Conservation (phyloP, 1,140 invertebrate species). For the Zaprionus taronus region DNA sequence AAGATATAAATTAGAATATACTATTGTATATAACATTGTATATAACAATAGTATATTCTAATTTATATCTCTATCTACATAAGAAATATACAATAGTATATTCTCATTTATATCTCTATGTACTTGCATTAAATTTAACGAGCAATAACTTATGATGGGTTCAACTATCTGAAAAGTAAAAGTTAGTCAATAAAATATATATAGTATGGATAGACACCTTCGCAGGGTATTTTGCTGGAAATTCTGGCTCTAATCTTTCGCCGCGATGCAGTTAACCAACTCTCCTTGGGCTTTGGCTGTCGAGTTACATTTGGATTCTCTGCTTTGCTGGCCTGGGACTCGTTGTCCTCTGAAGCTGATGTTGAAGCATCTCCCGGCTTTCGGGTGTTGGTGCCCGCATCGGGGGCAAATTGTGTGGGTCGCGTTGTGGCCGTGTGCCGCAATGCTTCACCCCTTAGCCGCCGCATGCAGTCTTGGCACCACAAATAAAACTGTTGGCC, state of each 20-base stretch:
- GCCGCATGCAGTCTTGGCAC: conserved; percentile 41
- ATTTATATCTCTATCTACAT: too few relatives aligned
- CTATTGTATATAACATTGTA: too few relatives aligned
- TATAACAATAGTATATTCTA: too few relatives aligned
- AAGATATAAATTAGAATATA: too few relatives aligned
- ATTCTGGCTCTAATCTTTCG: neutral
- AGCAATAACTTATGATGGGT: neutral
- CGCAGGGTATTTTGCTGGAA: neutral
- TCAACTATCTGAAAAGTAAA: neutral
- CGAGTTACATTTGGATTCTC: too few relatives aligned
- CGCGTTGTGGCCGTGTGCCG: conserved; percentile 63
- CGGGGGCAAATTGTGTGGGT: conserved; percentile 36
- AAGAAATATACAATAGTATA: too few relatives aligned
- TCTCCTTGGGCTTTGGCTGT: neutral
- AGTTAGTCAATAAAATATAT: too few relatives aligned
- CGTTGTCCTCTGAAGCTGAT: neutral
- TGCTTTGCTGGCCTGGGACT: too few relatives aligned
- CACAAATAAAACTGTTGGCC: conserved; percentile 38
- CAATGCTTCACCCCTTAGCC: conserved; percentile 49
- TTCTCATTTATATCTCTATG: neutral
- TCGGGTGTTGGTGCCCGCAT: conserved; percentile 22
- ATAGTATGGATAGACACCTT: conserved; percentile 28
- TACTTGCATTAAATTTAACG: neutral
- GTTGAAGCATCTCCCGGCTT: neutral
- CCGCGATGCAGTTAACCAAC: neutral